These are phyloP conservation scores for Elysia crispata DNA, from an alignment of 2,888 invertebrate genomes.

Conservation along the genomic window DNA sequence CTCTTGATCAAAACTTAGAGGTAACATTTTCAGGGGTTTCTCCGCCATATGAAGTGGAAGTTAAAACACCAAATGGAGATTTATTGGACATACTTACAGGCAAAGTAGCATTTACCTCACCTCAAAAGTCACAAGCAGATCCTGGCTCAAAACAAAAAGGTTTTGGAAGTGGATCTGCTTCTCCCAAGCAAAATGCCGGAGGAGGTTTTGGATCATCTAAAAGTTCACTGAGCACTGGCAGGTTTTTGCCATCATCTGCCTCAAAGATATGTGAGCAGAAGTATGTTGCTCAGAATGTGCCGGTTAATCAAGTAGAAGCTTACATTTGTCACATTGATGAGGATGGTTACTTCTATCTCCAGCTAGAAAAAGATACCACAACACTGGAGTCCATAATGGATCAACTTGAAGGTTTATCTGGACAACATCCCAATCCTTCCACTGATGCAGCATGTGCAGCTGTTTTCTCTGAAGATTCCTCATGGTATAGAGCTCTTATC, in stretches of 20 bases:
- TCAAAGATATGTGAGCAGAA: constrained; percentile 36
- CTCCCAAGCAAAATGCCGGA: neutral
- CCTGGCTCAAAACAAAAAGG: constrained; percentile 14
- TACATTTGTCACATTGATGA: constrained; percentile 50
- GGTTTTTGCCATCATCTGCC: neutral
- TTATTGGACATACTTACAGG: constrained; percentile 35
- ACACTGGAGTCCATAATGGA: constrained; percentile 42
- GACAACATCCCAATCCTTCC: constrained; percentile 22
- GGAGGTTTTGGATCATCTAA: neutral
- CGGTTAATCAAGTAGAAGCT: constrained; percentile 33
- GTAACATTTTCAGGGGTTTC: constrained; percentile 38
- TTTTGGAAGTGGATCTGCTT: constrained; percentile 3
- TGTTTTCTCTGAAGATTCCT: constrained; percentile 63
- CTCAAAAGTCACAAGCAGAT: neutral
- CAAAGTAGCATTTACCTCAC: constrained; percentile 6
- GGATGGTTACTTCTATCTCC: constrained; percentile 64
- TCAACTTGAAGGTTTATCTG: constrained; percentile 42
- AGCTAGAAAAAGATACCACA: constrained; percentile 46
- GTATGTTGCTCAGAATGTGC: constrained; percentile 23
- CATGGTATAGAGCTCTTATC: constrained; percentile 68
- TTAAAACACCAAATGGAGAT: constrained; percentile 43
- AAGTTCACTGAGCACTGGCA: neutral
- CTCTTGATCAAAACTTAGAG: constrained; percentile 46
- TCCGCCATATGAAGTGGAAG: constrained; percentile 39
- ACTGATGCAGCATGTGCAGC: constrained; percentile 52